phyloP scores from a whole-genome alignment of 1,140 invertebrate genomes.

The Platyscapa corneri region DNA sequence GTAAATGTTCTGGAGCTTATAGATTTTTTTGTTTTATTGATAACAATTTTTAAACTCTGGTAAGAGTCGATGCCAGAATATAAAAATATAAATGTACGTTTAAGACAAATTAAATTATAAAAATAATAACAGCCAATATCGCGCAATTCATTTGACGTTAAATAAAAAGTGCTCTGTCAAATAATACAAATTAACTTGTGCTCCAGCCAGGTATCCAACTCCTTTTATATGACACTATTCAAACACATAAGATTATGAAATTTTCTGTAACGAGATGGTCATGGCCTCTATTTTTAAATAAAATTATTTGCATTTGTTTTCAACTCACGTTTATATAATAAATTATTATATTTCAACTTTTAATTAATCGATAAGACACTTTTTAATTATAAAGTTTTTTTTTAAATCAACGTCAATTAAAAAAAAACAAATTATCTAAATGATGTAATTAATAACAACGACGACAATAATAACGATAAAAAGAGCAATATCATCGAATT shows the following conservation, averaged over 20 bases:
- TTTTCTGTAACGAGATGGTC: neutral
- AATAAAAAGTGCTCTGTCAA: constrained; percentile 5
- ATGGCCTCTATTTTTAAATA: constrained; percentile 10
- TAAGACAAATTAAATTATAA: constrained; percentile 36
- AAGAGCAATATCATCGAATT: too few relatives aligned
- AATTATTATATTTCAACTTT: neutral
- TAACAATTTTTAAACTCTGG: neutral
- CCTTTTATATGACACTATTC: constrained; percentile 37
- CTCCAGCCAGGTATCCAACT: constrained; percentile 52
- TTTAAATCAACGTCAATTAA: too few relatives aligned
- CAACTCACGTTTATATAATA: too few relatives aligned
- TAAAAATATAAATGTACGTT: constrained; percentile 38
- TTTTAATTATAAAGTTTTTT: too few relatives aligned
- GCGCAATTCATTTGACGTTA: neutral
- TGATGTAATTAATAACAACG: too few relatives aligned
- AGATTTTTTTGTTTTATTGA: constrained; percentile 28
- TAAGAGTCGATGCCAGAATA: neutral
- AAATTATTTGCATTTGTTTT: neutral
- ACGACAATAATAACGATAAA: too few relatives aligned
- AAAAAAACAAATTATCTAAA: too few relatives aligned
- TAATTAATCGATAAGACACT: neutral
- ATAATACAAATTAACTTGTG: constrained; percentile 41
- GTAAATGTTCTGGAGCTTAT: neutral
- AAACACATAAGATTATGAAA: constrained; percentile 38
- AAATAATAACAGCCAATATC: constrained; percentile 34